Percentiles rank a stretch among this genome's conserved stretches.
Evolutionary conservation across 2,888 invertebrate species (phyloP).

Genomic region (Lithophane ornitopus): DNA sequence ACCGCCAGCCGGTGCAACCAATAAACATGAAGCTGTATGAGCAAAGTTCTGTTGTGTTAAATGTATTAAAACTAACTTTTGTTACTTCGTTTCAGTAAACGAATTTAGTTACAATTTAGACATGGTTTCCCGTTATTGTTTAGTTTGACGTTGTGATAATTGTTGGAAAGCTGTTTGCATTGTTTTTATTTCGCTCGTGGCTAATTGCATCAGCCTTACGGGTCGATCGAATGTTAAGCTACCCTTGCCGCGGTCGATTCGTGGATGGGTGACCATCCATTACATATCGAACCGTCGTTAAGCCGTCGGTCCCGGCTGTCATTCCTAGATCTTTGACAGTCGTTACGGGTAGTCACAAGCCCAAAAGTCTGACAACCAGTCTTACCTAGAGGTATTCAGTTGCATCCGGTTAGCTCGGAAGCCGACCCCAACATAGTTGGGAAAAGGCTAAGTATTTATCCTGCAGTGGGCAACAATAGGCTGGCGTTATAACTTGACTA

Average conservation of each 20-base stretch:
- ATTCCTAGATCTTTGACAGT: neutral
- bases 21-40: constrained; percentile 37
- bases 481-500: too few species aligned
- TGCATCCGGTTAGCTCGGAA: neutral
- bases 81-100: constrained; percentile 16
- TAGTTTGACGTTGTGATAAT: neutral
- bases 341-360: too few species aligned
- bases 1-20: constrained; percentile 33
- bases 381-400: too few species aligned
- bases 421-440: neutral
- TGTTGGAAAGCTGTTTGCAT: too few species aligned
- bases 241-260: neutral
- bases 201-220: neutral
- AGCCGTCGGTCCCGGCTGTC: neutral
- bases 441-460: neutral
- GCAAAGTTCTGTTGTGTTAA: constrained; percentile 41
- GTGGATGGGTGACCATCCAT: neutral
- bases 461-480: too few species aligned
- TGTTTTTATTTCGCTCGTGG: neutral
- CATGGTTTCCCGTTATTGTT: constrained; percentile 11
- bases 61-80: constrained; percentile 45
- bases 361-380: too few species aligned
- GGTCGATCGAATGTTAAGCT: neutral
- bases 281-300: neutral
- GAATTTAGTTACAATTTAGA: constrained; percentile 33